A percentile compares a stretch with the other conserved stretches of the same genome.
Evolutionary conservation across 2,113 vertebrate species (phyloP).

Genomic region (Orientallactaga bullata): DNA sequence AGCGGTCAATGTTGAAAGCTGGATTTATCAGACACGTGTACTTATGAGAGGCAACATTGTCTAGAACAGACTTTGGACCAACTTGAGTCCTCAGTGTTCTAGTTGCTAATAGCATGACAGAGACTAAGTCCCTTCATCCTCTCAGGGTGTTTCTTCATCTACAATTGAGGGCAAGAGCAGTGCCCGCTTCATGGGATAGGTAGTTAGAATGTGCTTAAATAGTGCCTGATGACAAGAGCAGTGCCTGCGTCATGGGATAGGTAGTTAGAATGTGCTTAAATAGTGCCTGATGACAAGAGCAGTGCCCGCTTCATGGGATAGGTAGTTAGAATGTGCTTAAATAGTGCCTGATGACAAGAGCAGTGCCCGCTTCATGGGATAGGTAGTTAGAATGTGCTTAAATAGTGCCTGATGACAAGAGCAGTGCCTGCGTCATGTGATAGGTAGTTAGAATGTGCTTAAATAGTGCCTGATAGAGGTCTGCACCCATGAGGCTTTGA

Average conservation of each 20-base stretch:
- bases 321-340: too few relatives aligned
- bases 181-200: too few relatives aligned
- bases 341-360: not conserved
- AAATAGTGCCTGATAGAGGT: not conserved
- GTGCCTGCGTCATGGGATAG: too few relatives aligned
- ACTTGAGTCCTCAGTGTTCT: not conserved
- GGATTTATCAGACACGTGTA: not conserved
- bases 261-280: too few relatives aligned
- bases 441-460: not conserved
- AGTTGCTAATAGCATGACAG: not conserved
- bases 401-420: not conserved
- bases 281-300: not conserved
- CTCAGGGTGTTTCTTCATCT: not conserved
- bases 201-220: too few relatives aligned
- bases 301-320: too few relatives aligned
- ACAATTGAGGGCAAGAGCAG: not conserved
- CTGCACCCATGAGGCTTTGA: not conserved
- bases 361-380: too few relatives aligned
- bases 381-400: too few relatives aligned
- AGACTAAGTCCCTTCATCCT: not conserved
- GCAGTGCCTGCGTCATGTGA: not conserved
- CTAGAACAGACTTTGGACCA: not conserved
- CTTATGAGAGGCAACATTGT: not conserved
- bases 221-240: too few relatives aligned
- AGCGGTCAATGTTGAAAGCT: not conserved